Evolutionary conservation across 2,113 vertebrate genomes (phyloP), one percentile per base, ranked within the genome.

Genomic region (Indicator indicator): DNA sequence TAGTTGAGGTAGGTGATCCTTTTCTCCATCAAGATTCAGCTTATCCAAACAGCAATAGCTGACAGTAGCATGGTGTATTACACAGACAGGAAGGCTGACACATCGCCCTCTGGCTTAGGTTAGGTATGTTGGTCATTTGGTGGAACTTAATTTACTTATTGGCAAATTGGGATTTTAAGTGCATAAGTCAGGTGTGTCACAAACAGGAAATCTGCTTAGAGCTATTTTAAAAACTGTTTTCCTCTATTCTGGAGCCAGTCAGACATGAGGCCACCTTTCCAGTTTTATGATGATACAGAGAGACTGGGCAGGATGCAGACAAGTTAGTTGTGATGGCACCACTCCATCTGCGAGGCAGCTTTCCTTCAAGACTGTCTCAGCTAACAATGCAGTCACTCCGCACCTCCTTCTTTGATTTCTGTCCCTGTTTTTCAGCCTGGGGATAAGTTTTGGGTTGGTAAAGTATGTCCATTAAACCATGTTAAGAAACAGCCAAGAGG

Each of bases 81-180:
- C 2, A 5, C 32, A 40, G 50, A 26, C 0, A 0, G 17, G 63
- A 67, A 59, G 33, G 8, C 56, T 67, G 36, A 18, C 3, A 1
- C 24, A 36, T 70, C 36, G 27, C 27, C 24, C 4, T 72, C 19
- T 59, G 67, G 33, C 19, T 94, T 86, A 65, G 42, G 5, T 75
- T 82, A 52, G 62, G 52, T 28, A 24, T 50, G 32, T 26, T 0
- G 0, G 2, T 76, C 40, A 23, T 40, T 69, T 80, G 26, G 44
- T 69, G 36, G 44, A 88, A 58, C 21, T 87, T 69, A 26, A 10
- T 72, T 79, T 80, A 54, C 23, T 12, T 77, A 33, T 9, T 62
- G 72, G 28, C 40, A 92, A 13, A 28, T 85, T 67, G 27, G 26
- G 28, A 55, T 65, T 83, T 89, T 67, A 46, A 71, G 12, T 21